These are phyloP conservation scores for Megalops atlanticus DNA, from an alignment of 2,113 vertebrate species.

Conservation along the genomic window DNA sequence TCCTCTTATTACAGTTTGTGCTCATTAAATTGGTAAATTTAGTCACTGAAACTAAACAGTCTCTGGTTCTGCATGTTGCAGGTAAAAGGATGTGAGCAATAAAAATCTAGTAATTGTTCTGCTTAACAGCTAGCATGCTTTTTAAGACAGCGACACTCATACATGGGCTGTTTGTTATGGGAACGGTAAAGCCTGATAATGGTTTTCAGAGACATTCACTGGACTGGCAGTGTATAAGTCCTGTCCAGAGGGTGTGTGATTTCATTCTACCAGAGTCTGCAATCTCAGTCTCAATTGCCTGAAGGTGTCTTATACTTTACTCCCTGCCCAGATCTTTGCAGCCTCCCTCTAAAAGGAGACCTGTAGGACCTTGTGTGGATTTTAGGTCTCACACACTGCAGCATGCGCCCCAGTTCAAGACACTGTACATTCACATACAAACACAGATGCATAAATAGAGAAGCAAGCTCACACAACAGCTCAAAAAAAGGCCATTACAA, in stretches of 20 bases:
- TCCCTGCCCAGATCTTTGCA: not conserved
- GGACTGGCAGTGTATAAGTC: not conserved
- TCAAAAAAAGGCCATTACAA: not conserved
- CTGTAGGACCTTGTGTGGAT: not conserved
- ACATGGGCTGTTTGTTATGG: not conserved
- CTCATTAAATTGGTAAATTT: conserved; percentile 24
- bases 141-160: not conserved
- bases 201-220: too few relatives aligned
- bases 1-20: conserved; percentile 25
- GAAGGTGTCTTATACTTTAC: not conserved
- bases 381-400: not conserved
- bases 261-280: not conserved
- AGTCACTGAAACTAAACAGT: conserved; percentile 12
- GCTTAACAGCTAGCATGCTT: not conserved
- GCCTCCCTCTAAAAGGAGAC: not conserved
- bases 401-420: not conserved
- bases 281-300: not conserved
- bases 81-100: not conserved
- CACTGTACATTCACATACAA: not conserved
- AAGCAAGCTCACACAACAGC: not conserved
- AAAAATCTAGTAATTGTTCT: not conserved
- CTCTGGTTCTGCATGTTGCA: not conserved
- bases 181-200: not conserved
- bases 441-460: not conserved
- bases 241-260: not conserved